Evolutionary conservation across 1,140 invertebrate genomes (phyloP).

Genomic region (Pseudomyrmex pallidus): DNA sequence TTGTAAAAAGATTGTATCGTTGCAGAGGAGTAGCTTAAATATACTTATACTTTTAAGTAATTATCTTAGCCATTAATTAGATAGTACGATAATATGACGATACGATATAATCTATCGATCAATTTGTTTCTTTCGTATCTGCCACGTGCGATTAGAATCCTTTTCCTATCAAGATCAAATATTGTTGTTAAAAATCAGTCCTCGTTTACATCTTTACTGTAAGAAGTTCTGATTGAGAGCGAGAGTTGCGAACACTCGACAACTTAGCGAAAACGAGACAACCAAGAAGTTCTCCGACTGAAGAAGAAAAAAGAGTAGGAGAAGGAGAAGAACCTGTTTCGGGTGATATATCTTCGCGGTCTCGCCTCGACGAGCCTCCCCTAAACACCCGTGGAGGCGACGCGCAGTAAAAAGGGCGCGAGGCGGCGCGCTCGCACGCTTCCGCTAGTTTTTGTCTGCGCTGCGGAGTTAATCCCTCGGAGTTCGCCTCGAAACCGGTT

Average conservation of each 20-base stretch:
- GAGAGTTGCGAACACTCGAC: not conserved
- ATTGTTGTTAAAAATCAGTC: not conserved
- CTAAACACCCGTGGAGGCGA: slow-evolving; percentile 47
- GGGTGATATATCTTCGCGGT: slow-evolving; percentile 73
- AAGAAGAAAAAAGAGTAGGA: not conserved
- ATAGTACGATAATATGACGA: no score
- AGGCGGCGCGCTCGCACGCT: slow-evolving; percentile 16
- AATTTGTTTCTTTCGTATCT: not conserved
- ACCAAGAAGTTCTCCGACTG: slow-evolving; percentile 26
- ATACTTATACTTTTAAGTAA: no score
- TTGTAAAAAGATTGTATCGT: not conserved
- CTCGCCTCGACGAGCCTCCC: slow-evolving; percentile 58
- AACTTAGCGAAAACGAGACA: slow-evolving; percentile 28
- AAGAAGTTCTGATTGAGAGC: slow-evolving; percentile 8
- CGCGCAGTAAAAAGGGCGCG: slow-evolving; percentile 45
- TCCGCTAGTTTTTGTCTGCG: slow-evolving; percentile 71
- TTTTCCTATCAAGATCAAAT: not conserved
- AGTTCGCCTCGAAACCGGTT: slow-evolving; percentile 73
- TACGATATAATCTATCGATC: not conserved
- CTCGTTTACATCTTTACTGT: not conserved
- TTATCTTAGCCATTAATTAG: no score
- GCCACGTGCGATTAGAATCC: not conserved
- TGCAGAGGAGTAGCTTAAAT: not conserved
- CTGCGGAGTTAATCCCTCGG: slow-evolving; percentile 76
- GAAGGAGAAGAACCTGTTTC: slow-evolving; percentile 57